These are phyloP conservation scores for Ceratotherium simum DNA, from an alignment of 2,113 vertebrate species.

Conservation along the genomic window DNA sequence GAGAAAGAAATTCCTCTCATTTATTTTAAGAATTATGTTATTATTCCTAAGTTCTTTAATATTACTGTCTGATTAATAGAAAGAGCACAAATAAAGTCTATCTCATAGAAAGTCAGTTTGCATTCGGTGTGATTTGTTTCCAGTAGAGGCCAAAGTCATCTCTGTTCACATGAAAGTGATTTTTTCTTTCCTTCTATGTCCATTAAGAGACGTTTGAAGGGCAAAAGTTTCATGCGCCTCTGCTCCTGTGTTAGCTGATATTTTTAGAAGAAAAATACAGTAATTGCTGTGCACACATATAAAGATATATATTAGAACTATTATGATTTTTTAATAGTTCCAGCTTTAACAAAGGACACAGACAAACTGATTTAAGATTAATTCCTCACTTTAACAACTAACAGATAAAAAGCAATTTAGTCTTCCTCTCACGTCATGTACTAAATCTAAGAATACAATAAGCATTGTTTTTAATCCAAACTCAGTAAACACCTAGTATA, in stretches of 20 bases:
- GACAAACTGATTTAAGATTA: constrained; percentile 18
- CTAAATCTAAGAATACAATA: not conserved
- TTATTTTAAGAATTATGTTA: constrained; percentile 57
- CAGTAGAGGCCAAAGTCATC: not conserved
- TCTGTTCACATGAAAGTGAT: constrained; percentile 26
- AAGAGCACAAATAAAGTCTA: constrained; percentile 43
- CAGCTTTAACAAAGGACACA: constrained; percentile 31
- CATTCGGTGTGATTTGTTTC: constrained; percentile 18
- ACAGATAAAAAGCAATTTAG: not conserved
- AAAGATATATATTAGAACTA: not conserved
- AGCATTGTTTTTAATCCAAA: not conserved
- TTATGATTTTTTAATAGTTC: not conserved
- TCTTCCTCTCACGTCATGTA: constrained; percentile 13
- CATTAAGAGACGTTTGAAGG: constrained; percentile 31
- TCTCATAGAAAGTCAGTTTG: not conserved
- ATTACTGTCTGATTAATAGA: constrained; percentile 58
- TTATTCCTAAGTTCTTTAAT: constrained; percentile 25
- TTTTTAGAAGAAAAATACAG: constrained; percentile 43
- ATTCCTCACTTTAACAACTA: not conserved
- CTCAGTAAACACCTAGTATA: not conserved
- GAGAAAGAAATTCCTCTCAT: constrained; percentile 84
- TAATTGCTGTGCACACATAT: not conserved
- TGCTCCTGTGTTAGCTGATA: not conserved
- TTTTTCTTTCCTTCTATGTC: not conserved
- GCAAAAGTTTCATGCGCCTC: not conserved